phyloP scores from a whole-genome alignment of 2,888 invertebrate genomes.

The Sinelater perroti region DNA sequence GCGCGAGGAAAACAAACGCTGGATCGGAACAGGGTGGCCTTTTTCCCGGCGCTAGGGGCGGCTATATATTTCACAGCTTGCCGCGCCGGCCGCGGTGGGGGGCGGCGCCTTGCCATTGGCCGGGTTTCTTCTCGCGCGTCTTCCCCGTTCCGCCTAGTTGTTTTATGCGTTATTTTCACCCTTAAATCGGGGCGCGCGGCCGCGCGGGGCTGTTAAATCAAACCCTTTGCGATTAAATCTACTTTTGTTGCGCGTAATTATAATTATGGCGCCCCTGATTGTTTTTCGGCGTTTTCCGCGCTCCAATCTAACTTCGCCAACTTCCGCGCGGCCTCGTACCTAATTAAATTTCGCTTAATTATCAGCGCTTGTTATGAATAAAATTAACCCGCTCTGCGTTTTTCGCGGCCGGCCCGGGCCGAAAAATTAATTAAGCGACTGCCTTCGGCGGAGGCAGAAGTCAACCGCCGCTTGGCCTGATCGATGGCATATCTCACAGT shows the following conservation, averaged over 20 bases:
- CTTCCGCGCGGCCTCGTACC: constrained; percentile 17
- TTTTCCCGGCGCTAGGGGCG: constrained; percentile 43
- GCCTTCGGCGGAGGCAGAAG: constrained; percentile 23
- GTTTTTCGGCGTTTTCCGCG: constrained; percentile 32
- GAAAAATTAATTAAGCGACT: background rate
- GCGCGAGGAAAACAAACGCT: constrained; percentile 10
- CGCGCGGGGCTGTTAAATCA: constrained; percentile 35
- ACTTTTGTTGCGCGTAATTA: constrained; percentile 53
- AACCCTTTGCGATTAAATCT: constrained; percentile 54
- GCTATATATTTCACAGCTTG: constrained; percentile 42
- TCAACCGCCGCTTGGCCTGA: constrained; percentile 34
- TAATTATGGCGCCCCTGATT: constrained; percentile 38
- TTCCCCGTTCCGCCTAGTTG: constrained; percentile 49
- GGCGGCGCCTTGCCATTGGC: constrained; percentile 48
- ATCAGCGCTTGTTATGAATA: constrained; percentile 10
- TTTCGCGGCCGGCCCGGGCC: too few relatives aligned
- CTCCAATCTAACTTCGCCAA: constrained; percentile 26
- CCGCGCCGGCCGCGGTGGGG: constrained; percentile 46
- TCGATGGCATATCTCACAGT: constrained; percentile 38
- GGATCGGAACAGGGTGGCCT: constrained; percentile 19
- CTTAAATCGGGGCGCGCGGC: constrained; percentile 44
- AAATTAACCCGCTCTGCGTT: background rate
- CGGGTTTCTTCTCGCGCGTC: constrained; percentile 50
- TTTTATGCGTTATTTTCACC: constrained; percentile 46
- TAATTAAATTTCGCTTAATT: constrained; percentile 27